phyloP scores from a whole-genome alignment of 2,113 vertebrate species.

The Hippocampus mohnikei region DNA sequence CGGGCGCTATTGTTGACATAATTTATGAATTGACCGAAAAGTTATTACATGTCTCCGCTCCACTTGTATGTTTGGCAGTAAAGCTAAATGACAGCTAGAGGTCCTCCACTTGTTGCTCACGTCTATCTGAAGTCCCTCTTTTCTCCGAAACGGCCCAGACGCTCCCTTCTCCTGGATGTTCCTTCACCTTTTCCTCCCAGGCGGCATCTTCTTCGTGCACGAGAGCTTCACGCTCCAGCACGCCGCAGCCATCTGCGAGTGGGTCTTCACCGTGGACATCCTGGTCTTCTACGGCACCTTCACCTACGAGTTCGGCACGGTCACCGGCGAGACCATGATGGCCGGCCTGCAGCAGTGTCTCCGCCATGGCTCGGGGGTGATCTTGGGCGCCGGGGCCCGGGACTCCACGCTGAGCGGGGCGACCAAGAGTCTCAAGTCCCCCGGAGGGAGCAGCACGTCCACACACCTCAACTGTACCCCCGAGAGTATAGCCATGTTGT shows the following conservation, averaged over 20 bases:
- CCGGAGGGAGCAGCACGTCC: slow-evolving; percentile 83
- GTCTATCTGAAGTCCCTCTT: not conserved
- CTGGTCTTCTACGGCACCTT: slow-evolving; percentile 89
- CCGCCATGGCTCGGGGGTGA: slow-evolving; percentile 59
- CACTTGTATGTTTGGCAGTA: too few species aligned
- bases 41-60: not conserved
- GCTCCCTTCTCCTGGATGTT: slow-evolving; percentile 8
- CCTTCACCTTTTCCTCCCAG: slow-evolving; percentile 70
- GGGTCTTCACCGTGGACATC: slow-evolving; percentile 88
- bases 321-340: slow-evolving; percentile 85
- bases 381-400: slow-evolving; percentile 63
- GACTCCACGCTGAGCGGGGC: slow-evolving; percentile 55
- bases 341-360: slow-evolving; percentile 76
- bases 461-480: slow-evolving; percentile 88
- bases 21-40: not conserved
- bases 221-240: slow-evolving; percentile 86
- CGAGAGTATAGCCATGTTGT: slow-evolving; percentile 87
- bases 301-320: slow-evolving; percentile 85
- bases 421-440: slow-evolving; percentile 81
- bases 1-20: not conserved
- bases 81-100: too few species aligned
- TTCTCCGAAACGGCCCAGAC: not conserved
- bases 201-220: slow-evolving; percentile 85
- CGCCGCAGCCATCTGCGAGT: slow-evolving; percentile 86
- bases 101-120: not conserved